Evolutionary conservation across 1,140 invertebrate genomes (phyloP), one percentile per base, ranked within the genome.

Genomic region (Kradibia gibbosae): DNA sequence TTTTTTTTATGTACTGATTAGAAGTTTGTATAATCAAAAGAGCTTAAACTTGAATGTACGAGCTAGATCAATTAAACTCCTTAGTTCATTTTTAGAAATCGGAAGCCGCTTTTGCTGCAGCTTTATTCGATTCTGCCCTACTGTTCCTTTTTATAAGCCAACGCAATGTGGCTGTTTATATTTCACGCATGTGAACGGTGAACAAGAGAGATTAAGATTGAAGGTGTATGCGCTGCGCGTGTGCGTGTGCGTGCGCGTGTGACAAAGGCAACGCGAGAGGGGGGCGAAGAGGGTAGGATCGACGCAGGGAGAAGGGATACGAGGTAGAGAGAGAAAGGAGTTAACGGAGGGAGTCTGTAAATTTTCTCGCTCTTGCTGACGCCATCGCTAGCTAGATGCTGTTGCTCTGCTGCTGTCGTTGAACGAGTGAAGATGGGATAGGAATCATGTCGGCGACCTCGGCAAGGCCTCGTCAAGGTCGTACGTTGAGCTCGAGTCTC

Each of bases 401-500:
- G 77, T 75, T 72, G 83, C 82, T 82, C 83, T 80, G 74, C 55
- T 22, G 62, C 42, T 60, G 72, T 83, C 82, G 85, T 85, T 86
- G 84, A 83, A 87, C 82, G 25, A 57, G 57, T 20, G 34, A 53
- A 48, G 48, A 78, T 78, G n/a, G 50, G 72, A 34, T 42, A 45
- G 81, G 86, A 87, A 88, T 88, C 89, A 89, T 88, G 90, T 91
- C 90, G 88, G 88, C 85, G 89, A 91, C 89, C 90, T 88, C 86
- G 76, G 87, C 90, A 90, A 90, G 90, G 90, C 85, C 90, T 86
- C 87, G 78, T 88, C 89, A 91, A 91, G 90, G 90, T 87, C 90
- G 90, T 90, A 88, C 89, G 86, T 90, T 90, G 88, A 91, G 90
- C 88, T 86, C 85, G 83, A 48, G 53, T 75, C 36, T 34, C 31